Evolutionary conservation across 1,140 invertebrate genomes (phyloP).

Genomic region (Eubasilissa regina): DNA sequence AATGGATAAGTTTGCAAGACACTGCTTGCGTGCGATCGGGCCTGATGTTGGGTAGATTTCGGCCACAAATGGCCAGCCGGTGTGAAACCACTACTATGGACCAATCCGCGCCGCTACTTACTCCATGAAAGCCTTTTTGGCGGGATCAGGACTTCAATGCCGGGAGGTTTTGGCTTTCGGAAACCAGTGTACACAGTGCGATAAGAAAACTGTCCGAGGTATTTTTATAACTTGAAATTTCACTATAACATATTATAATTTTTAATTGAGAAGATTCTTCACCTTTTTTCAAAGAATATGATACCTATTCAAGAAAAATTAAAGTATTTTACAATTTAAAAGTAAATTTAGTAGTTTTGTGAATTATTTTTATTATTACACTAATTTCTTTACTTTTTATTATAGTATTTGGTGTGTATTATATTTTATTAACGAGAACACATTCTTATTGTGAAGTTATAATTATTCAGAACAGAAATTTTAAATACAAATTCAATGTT

Average conservation of each 20-base stretch:
- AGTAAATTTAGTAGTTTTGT: too few relatives aligned
- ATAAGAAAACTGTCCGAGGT: background rate
- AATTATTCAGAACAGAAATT: too few relatives aligned
- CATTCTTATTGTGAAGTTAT: too few relatives aligned
- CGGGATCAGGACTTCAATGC: slow-evolving; percentile 24
- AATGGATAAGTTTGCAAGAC: background rate
- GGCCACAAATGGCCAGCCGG: slow-evolving; percentile 52
- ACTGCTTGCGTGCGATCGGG: background rate
- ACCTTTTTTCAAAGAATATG: too few relatives aligned
- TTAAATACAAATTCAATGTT: too few relatives aligned
- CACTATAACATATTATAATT: background rate
- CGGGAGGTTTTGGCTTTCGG: slow-evolving; percentile 5
- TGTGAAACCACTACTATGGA: slow-evolving; percentile 43
- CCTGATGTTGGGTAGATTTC: slow-evolving; percentile 35
- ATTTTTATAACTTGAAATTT: slow-evolving; percentile 17
- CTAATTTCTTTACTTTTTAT: too few relatives aligned
- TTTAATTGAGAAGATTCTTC: too few relatives aligned
- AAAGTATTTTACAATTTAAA: too few relatives aligned
- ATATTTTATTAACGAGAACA: too few relatives aligned
- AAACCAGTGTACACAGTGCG: slow-evolving; percentile 15
- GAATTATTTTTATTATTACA: too few relatives aligned
- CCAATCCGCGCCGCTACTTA: slow-evolving; percentile 42
- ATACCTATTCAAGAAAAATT: too few relatives aligned
- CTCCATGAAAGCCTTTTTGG: slow-evolving; percentile 43
- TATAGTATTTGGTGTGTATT: too few relatives aligned